A percentile compares a stretch with the other conserved stretches of the same genome.
phyloP scores from a whole-genome alignment of 2,113 vertebrate genomes.

The Cynocephalus volans region DNA sequence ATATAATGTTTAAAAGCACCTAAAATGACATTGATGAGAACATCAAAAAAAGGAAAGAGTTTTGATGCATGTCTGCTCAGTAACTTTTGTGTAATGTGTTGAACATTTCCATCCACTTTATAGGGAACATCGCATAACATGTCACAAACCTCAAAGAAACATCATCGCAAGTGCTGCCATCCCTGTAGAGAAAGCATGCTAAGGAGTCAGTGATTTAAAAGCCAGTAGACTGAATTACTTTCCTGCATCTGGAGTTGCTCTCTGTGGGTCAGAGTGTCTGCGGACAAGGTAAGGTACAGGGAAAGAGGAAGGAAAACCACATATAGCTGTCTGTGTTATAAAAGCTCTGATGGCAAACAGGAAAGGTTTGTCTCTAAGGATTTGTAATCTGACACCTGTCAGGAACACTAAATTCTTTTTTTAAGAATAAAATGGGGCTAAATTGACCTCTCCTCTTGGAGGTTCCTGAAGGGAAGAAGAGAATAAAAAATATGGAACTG shows the following conservation, averaged over 20 bases:
- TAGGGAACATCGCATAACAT: background rate
- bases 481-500: constrained; percentile 67
- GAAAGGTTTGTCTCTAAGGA: constrained; percentile 69
- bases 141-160: background rate
- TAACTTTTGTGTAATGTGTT: background rate
- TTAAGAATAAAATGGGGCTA: constrained; percentile 70
- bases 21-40: background rate
- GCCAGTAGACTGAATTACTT: background rate
- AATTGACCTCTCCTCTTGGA: constrained; percentile 77
- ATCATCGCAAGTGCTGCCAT: background rate
- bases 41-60: background rate
- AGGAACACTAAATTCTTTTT: constrained; percentile 78
- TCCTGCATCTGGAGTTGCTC: constrained; percentile 25
- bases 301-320: background rate
- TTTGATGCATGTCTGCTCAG: background rate
- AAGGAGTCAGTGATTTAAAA: constrained; percentile 54
- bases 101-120: background rate
- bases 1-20: background rate
- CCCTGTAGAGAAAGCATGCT: background rate
- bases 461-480: constrained; percentile 61
- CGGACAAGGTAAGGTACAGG: constrained; percentile 22
- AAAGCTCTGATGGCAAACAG: constrained; percentile 68
- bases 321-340: constrained; percentile 29
- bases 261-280: constrained; percentile 59
- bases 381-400: constrained; percentile 79